These are phyloP conservation scores for Ridgeia piscesae DNA, from an alignment of 1,140 invertebrate species.

Conservation along the genomic window DNA sequence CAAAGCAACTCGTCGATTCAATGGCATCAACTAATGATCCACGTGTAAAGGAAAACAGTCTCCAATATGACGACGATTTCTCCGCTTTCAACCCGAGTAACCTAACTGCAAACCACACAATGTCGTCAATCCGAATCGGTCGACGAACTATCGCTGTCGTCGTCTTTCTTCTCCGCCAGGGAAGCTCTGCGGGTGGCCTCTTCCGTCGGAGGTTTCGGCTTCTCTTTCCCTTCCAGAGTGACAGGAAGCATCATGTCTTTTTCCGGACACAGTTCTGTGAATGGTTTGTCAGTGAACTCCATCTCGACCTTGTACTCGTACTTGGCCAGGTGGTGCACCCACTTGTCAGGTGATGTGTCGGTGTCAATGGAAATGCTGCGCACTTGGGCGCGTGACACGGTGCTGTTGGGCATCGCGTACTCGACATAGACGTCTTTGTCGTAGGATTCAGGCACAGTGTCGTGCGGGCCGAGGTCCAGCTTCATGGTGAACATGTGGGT, in stretches of 20 bases:
- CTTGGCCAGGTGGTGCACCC: slow-evolving; percentile 93
- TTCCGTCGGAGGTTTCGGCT: slow-evolving; percentile 21
- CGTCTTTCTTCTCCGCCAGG: background rate
- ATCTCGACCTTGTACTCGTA: slow-evolving; percentile 80
- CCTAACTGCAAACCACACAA: background rate
- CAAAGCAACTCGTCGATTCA: background rate
- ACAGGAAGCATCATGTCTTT: background rate
- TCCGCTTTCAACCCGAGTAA: background rate
- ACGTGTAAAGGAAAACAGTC: background rate
- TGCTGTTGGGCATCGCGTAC: slow-evolving; percentile 98
- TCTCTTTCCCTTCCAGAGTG: background rate
- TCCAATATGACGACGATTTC: background rate
- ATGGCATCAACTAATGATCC: no score
- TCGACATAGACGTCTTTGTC: slow-evolving; percentile 87
- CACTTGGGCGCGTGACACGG: slow-evolving; percentile 94
- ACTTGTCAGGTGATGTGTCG: slow-evolving; percentile 96
- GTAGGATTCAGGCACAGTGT: slow-evolving; percentile 92
- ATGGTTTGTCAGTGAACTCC: slow-evolving; percentile 36
- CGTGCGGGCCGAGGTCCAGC: slow-evolving; percentile 92
- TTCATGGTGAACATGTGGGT: slow-evolving; percentile 91
- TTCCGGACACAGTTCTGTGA: background rate
- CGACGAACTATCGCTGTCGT: slow-evolving; percentile 27
- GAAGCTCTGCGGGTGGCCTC: background rate
- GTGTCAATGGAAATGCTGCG: slow-evolving; percentile 90
- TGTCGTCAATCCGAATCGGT: slow-evolving; percentile 24